Percentiles rank a stretch among this genome's conserved stretches.
Evolutionary conservation across 1,140 invertebrate genomes (phyloP).

Genomic region (Pectinophora gossypiella): DNA sequence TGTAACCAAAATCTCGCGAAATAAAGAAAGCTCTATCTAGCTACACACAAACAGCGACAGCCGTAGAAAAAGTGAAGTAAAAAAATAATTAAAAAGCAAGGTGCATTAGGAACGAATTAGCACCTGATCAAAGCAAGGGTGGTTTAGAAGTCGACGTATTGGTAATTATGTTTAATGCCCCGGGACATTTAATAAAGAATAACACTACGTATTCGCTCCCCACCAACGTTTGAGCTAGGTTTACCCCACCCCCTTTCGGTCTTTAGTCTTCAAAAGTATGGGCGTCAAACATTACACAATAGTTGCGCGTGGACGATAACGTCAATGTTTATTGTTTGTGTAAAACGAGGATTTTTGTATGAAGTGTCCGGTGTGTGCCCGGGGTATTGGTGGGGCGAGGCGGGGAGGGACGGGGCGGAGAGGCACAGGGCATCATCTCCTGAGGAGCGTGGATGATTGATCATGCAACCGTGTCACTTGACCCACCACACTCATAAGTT

Average conservation of each 20-base stretch:
- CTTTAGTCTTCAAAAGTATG: too few relatives aligned
- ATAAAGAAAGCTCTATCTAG: not conserved
- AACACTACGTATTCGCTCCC: too few relatives aligned
- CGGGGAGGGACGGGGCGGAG: not conserved
- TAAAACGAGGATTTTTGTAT: too few relatives aligned
- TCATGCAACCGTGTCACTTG: constrained; percentile 29
- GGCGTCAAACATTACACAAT: too few relatives aligned
- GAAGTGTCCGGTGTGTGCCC: too few relatives aligned
- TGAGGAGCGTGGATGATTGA: constrained; percentile 47
- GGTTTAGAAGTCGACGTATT: not conserved
- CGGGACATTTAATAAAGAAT: too few relatives aligned
- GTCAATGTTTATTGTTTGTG: too few relatives aligned
- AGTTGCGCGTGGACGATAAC: too few relatives aligned
- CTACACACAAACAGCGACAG: not conserved
- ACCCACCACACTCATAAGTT: constrained; percentile 7
- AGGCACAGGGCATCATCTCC: constrained; percentile 31
- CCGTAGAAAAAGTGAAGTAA: not conserved
- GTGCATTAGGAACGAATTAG: constrained; percentile 31
- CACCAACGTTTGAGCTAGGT: too few relatives aligned
- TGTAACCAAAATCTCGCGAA: too few relatives aligned
- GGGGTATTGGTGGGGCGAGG: too few relatives aligned
- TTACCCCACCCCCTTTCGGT: too few relatives aligned
- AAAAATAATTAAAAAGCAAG: constrained; percentile 11
- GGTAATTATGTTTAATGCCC: not conserved
- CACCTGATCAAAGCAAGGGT: constrained; percentile 22